Percentiles rank a stretch among this genome's conserved stretches.
phyloP scores from a whole-genome alignment of 2,113 vertebrate genomes.

The Lampris megalopsis region DNA sequence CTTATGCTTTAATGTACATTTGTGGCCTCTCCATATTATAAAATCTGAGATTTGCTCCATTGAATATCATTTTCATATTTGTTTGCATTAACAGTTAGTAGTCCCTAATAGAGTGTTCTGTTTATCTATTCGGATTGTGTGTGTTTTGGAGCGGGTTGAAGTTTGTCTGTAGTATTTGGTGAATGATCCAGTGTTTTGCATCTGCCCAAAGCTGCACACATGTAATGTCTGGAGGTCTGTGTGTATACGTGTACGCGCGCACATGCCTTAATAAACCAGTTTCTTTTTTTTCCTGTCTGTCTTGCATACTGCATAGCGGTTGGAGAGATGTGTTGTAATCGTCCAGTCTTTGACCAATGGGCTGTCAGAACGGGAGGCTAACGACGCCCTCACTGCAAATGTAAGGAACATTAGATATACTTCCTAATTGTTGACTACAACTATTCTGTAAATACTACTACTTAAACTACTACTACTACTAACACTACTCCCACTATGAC shows the following conservation, averaged over 20 bases:
- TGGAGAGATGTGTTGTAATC: slow-evolving; percentile 89
- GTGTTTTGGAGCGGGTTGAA: not conserved
- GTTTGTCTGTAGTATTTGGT: no score
- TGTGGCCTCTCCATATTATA: no score
- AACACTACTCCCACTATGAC: no score
- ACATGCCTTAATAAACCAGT: not conserved
- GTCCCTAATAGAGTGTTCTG: no score
- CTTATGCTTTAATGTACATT: no score
- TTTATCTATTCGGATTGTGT: not conserved
- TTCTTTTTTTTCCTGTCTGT: not conserved
- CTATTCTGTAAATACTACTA: not conserved
- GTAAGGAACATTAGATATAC: slow-evolving; percentile 70
- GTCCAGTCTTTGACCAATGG: slow-evolving; percentile 88
- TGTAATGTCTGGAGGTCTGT: not conserved
- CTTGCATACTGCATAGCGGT: slow-evolving; percentile 75
- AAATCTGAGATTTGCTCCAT: no score
- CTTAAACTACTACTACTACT: no score
- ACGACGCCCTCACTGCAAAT: slow-evolving; percentile 92
- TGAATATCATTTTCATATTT: no score
- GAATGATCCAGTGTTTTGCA: no score
- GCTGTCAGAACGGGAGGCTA: slow-evolving; percentile 93
- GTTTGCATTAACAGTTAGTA: no score
- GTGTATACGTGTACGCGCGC: not conserved
- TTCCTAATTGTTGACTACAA: no score
- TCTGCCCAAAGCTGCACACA: no score